Evolutionary conservation across 2,797 vertebrate species (phyloP).

Genomic region (Scarus forsteni): DNA sequence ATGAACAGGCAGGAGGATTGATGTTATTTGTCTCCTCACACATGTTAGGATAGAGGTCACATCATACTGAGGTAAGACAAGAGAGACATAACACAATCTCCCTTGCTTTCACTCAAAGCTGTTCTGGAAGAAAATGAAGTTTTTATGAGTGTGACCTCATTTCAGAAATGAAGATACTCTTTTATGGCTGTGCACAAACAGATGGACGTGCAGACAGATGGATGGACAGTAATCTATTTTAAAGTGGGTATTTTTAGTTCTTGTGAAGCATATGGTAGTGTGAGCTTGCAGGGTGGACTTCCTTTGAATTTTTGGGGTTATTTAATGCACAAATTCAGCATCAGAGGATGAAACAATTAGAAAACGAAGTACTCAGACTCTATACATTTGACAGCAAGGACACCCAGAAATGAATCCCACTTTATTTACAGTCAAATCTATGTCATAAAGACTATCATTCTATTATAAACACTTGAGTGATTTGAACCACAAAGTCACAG

Average conservation of each 20-base stretch:
- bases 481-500: conserved; percentile 25
- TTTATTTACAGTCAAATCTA: conserved; percentile 1
- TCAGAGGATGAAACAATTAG: not conserved
- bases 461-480: conserved; percentile 4
- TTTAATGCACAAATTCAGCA: conserved; percentile 10
- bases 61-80: conserved; percentile 50
- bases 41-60: conserved; percentile 57
- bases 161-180: conserved; percentile 52
- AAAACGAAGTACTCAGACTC: not conserved
- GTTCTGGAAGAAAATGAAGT: conserved; percentile 26
- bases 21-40: conserved; percentile 56
- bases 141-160: conserved; percentile 57
- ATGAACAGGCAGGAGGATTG: conserved; percentile 47
- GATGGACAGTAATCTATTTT: conserved; percentile 46
- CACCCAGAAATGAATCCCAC: not conserved
- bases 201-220: conserved; percentile 63
- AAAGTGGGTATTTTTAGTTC: conserved; percentile 39
- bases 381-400: not conserved
- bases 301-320: conserved; percentile 2
- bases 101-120: conserved; percentile 1
- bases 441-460: not conserved
- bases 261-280: conserved; percentile 42
- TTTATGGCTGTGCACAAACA: conserved; percentile 52
- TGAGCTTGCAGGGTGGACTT: conserved; percentile 17
- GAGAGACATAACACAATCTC: conserved; percentile 39